These are phyloP conservation scores for Pterois miles DNA, from an alignment of 2,797 vertebrate genomes.

Conservation along the genomic window DNA sequence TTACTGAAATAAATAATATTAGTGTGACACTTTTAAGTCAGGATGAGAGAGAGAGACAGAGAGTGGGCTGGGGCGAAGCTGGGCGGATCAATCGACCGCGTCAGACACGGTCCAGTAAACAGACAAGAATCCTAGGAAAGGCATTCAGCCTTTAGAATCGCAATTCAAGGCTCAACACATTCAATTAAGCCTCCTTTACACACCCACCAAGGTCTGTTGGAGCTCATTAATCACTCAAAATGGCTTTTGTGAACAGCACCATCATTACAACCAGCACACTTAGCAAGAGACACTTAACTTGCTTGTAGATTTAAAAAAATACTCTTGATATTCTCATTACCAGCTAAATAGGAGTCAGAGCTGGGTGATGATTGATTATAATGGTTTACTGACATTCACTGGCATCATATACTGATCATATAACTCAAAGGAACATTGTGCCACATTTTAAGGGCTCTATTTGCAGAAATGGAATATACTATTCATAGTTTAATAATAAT, in stretches of 20 bases:
- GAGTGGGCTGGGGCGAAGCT: background rate
- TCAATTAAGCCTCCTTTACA: conserved; percentile 54
- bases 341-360: background rate
- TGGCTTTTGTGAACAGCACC: conserved; percentile 34
- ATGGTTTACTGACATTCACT: conserved; percentile 1
- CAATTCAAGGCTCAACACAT: conserved; percentile 49
- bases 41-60: conserved; percentile 18
- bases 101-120: conserved; percentile 42
- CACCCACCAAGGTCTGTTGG: conserved; percentile 26
- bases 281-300: conserved; percentile 10
- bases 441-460: too few relatives aligned
- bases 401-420: background rate
- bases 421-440: background rate
- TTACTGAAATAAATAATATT: conserved; percentile 86
- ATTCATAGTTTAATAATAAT: too few relatives aligned
- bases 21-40: conserved; percentile 32
- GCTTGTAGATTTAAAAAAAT: background rate
- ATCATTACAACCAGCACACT: conserved; percentile 9
- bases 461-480: too few relatives aligned
- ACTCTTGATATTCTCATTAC: conserved; percentile 3
- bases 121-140: conserved; percentile 55
- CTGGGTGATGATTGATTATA: background rate
- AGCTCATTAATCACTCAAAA: conserved; percentile 54
- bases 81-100: conserved; percentile 38
- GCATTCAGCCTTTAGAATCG: conserved; percentile 36